Percentiles rank a stretch among this genome's conserved stretches.
Conservation (phyloP, 2,113 vertebrate genomes). For the Hyla sarda region DNA sequence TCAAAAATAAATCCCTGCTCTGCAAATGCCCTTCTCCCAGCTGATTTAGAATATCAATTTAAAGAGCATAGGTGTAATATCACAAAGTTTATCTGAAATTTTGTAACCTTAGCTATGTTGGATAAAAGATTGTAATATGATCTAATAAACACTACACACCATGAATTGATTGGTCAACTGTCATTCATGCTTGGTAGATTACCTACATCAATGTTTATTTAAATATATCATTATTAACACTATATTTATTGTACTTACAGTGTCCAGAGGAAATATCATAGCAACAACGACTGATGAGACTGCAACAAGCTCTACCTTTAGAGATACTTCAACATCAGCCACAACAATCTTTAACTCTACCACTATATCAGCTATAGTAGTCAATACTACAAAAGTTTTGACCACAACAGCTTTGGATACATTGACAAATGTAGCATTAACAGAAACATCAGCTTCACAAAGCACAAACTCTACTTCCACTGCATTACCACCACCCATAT, state of each 20-base stretch:
- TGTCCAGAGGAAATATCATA: neutral
- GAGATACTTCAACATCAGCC: neutral
- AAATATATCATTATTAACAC: neutral
- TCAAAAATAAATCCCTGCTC: neutral
- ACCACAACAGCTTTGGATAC: neutral
- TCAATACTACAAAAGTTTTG: neutral
- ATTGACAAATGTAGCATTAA: too few species aligned
- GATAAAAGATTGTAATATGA: neutral
- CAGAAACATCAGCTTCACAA: neutral
- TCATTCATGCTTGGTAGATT: neutral
- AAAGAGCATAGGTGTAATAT: neutral
- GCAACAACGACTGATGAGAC: neutral
- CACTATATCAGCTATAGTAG: neutral
- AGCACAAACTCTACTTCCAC: neutral
- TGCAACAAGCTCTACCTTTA: neutral
- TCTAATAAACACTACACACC: too few species aligned
- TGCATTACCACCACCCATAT: neutral
- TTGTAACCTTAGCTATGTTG: neutral
- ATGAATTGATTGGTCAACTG: neutral
- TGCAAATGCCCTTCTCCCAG: neutral
- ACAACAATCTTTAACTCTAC: neutral
- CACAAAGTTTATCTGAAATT: neutral
- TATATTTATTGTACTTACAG: neutral
- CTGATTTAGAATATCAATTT: neutral
- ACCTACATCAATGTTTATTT: neutral